Evolutionary conservation across 2,888 invertebrate genomes (phyloP), one percentile per base, ranked within the genome.

Genomic region (Acronicta psi): DNA sequence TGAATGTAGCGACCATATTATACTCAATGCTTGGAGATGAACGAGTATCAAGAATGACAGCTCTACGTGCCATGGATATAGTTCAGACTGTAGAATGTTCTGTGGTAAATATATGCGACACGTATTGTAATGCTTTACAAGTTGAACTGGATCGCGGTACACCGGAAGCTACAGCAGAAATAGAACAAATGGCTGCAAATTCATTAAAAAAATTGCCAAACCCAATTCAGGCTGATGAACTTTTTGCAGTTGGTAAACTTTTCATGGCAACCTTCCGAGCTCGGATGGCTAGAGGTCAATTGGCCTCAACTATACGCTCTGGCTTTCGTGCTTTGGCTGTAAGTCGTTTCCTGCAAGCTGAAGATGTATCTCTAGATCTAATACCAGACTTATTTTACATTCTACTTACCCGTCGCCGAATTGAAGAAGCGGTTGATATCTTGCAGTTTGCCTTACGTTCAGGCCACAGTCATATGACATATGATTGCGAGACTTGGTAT

Each of bases 371-470:
- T 42, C 63, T 92, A 37, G 91, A 93, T 47, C 87, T 95, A 13
- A 86, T 94, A 66, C 94, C 95, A 2, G 90, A 92, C 51, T 68
- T 95, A 36, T 91, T 92, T 72, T 94, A 93, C 50, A 76, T 90
- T 46, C 77, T 95, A 59, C 70, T 95, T 13, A 65, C 89, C 16
- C 86, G 92, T 17, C 87, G 94, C 66, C 89, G 93, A 45, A 86
- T 95, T 66, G 82, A 87, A 69, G 95, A 95, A 80, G 92, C 95
- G 3, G 81, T 95, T 13, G 94, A 94, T 56, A 77, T 95, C 36
- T 74, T 92, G 36, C 84, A 87, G 42, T 80, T 94, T 56, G 73
- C 93, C 16, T 74, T 88, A 49, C 76, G 79, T 29, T 71, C 91
- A 54, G 73, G 75, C 13, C 77, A 85, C 58, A 80, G 73, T 53